These are phyloP conservation scores for Micromesistius poutassou DNA, from an alignment of 2,797 vertebrate genomes.

Conservation along the genomic window DNA sequence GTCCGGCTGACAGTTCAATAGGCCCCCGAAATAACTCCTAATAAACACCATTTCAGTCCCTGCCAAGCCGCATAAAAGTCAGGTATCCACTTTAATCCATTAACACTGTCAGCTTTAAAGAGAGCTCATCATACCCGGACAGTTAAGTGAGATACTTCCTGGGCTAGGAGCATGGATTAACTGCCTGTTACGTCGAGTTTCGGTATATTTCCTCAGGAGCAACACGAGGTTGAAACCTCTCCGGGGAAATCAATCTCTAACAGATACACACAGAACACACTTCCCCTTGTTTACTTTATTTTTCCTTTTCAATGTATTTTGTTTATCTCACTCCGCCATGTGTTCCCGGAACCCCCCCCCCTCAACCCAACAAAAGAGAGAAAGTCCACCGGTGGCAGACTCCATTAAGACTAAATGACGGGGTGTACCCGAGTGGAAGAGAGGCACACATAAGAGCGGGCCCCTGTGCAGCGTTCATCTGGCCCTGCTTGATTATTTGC, in stretches of 20 bases:
- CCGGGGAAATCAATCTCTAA: background rate
- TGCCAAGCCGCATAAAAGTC: background rate
- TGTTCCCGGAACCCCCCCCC: too few relatives aligned
- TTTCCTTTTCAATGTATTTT: background rate
- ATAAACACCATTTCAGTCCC: background rate
- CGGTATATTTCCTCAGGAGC: background rate
- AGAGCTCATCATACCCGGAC: background rate
- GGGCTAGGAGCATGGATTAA: background rate
- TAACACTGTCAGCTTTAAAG: background rate
- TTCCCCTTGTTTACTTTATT: background rate
- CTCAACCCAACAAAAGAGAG: background rate
- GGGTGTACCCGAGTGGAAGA: background rate
- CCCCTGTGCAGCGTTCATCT: background rate
- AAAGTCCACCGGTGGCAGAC: background rate
- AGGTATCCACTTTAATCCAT: background rate
- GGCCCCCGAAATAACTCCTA: background rate
- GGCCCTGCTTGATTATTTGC: conserved; percentile 2
- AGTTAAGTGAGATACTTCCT: background rate
- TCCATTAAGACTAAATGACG: background rate
- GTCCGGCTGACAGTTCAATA: background rate
- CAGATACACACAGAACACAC: background rate
- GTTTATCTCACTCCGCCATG: background rate
- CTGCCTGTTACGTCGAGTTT: background rate
- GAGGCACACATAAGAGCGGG: background rate
- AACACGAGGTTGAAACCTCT: background rate